Conservation (phyloP, 2,888 invertebrate species). For the Amorpha juglandis region DNA sequence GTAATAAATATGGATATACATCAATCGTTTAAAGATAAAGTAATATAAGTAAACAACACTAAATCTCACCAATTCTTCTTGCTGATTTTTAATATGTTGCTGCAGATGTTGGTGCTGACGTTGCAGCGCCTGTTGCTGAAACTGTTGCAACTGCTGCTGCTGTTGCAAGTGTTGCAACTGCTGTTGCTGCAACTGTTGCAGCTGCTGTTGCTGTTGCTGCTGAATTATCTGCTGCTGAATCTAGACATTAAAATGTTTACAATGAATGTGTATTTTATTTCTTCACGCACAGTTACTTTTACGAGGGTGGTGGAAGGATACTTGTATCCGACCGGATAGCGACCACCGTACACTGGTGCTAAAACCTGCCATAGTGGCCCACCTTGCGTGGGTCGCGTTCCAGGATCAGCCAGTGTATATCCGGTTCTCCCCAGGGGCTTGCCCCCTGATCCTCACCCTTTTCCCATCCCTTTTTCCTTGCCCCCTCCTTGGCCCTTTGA, state of each 20-base stretch:
- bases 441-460: too few species aligned
- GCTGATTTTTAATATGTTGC: conserved; percentile 84
- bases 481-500: too few species aligned
- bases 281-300: background rate
- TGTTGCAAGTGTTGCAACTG: conserved; percentile 62
- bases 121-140: conserved; percentile 69
- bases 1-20: too few species aligned
- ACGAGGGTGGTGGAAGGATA: too few species aligned
- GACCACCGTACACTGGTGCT: too few species aligned
- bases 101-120: conserved; percentile 82
- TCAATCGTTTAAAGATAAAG: too few species aligned
- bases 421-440: too few species aligned
- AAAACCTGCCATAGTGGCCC: too few species aligned
- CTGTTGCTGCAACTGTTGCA: conserved; percentile 63
- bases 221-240: conserved; percentile 79
- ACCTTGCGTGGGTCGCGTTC: too few species aligned
- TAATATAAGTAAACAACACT: conserved; percentile 2
- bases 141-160: conserved; percentile 63
- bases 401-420: too few species aligned
- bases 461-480: too few species aligned
- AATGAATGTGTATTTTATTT: background rate
- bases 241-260: conserved; percentile 40
- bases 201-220: conserved; percentile 67
- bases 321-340: too few species aligned
- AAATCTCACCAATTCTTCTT: conserved; percentile 73